These are phyloP conservation scores for Apis cerana DNA, from an alignment of 1,140 invertebrate genomes.

Conservation along the genomic window DNA sequence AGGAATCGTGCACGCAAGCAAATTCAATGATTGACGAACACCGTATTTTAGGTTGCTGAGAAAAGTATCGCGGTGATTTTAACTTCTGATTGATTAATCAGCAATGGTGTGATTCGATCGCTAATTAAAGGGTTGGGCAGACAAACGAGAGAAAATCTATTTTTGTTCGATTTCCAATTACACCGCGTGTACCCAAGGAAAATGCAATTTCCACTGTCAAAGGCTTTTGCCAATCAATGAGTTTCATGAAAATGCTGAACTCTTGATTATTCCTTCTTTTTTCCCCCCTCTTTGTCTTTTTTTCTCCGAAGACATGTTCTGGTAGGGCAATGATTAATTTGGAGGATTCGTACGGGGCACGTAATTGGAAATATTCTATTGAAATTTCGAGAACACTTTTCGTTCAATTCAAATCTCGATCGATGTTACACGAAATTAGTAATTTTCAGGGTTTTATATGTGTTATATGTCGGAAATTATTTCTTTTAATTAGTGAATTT, in stretches of 20 bases:
- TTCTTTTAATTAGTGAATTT: too few species aligned
- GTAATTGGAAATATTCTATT: neutral
- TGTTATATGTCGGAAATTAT: too few species aligned
- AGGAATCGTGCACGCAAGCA: neutral
- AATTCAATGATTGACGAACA: slow-evolving; percentile 18
- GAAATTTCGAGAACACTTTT: neutral
- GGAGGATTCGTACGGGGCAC: neutral
- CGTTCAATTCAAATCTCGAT: too few species aligned
- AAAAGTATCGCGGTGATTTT: slow-evolving; percentile 34
- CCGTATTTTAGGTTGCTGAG: slow-evolving; percentile 20
- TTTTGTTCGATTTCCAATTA: slow-evolving; percentile 41
- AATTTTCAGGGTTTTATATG: too few species aligned
- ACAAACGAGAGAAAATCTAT: slow-evolving; percentile 2
- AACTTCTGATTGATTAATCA: slow-evolving; percentile 39
- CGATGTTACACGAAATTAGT: too few species aligned
- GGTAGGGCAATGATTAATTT: neutral
- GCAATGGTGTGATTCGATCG: slow-evolving; percentile 33
- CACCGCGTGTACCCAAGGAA: neutral
- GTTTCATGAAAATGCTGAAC: neutral
- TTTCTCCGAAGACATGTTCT: neutral
- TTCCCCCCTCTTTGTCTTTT: neutral
- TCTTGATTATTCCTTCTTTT: neutral
- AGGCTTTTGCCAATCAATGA: slow-evolving; percentile 1
- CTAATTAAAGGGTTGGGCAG: slow-evolving; percentile 27
- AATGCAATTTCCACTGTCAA: slow-evolving; percentile 19